These are phyloP conservation scores for Macroglossus sobrinus DNA, from an alignment of 2,113 vertebrate species.

Conservation along the genomic window DNA sequence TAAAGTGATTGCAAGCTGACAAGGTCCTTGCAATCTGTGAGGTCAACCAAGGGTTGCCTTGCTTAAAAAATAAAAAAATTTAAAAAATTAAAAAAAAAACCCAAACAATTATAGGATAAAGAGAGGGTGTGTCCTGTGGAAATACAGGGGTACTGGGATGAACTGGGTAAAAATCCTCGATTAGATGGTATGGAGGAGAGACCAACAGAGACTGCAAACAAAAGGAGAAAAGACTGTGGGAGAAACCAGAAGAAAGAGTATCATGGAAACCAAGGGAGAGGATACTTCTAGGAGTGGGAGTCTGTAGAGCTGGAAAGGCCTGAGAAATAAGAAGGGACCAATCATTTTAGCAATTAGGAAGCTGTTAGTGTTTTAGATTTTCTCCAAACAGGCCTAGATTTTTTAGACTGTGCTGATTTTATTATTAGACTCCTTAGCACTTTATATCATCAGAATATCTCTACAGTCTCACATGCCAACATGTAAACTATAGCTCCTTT, in stretches of 20 bases:
- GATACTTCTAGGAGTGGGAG: not conserved
- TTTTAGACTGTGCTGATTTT: not conserved
- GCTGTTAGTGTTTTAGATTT: not conserved
- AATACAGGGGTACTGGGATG: not conserved
- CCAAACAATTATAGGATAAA: not conserved
- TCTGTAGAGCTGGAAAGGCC: not conserved
- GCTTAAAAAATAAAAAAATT: too few relatives aligned
- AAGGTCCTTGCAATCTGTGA: too few relatives aligned
- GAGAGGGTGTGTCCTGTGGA: not conserved
- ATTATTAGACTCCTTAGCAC: not conserved
- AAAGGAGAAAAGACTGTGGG: not conserved
- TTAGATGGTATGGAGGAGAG: not conserved
- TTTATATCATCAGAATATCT: not conserved
- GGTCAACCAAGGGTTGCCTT: too few relatives aligned
- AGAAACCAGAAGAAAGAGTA: not conserved
- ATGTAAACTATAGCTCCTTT: not conserved
- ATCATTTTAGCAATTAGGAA: not conserved
- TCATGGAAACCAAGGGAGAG: not conserved
- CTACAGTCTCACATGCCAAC: not conserved
- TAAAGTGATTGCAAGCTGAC: too few relatives aligned
- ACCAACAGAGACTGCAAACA: not conserved
- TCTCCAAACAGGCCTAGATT: not conserved
- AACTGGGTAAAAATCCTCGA: not conserved
- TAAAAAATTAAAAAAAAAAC: too few relatives aligned
- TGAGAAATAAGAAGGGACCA: not conserved